Evolutionary conservation across 2,888 invertebrate genomes (phyloP), one percentile per base, ranked within the genome.

Genomic region (Parascotia fuliginaria): DNA sequence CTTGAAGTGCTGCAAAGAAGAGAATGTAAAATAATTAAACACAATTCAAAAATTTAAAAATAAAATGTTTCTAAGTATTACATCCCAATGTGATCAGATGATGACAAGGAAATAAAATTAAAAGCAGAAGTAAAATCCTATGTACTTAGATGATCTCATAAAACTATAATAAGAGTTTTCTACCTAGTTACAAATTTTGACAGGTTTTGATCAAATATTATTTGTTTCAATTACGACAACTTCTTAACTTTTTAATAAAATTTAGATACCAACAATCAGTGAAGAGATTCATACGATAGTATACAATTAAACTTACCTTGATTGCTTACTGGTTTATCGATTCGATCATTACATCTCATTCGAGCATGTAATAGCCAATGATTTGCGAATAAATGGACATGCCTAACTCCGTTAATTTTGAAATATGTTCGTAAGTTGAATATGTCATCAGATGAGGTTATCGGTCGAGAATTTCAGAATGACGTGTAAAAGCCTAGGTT

Each of bases 221-320:
- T 15, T 33, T 33, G 13, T 33, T 9, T 33, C 15, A 3, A 16
- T 7, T 33, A 33, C n/a, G 33, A 33, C 16, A 33, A 33, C 16
- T 9, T 33, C 16, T 16, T 33, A 16, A 19, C 2, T 19, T 19
- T 19, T 33, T 33, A 16, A 16, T 16, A n/a, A 11, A 16, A 13
- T 16, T n/a, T 9, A 19, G 3, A 16, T n/a, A 34, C 3, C n/a
- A 19, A 19, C 19, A 19, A 19, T 19, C 19, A 34, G 19, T 27
- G 9, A 27, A 27, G 27, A 27, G 19, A 34, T 34, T 19, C n/a
- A 34, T 16, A 34, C 11, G 34, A 34, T 34, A 34, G 16, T 34
- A 34, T 14, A 11, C 34, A 34, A 34, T 34, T 34, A 34, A 34
- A 34, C 34, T 34, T 34, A 34, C 34, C 34, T 34, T 11, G 16